Evolutionary conservation across 2,113 vertebrate genomes (phyloP).

Genomic region (Polypterus senegalus): DNA sequence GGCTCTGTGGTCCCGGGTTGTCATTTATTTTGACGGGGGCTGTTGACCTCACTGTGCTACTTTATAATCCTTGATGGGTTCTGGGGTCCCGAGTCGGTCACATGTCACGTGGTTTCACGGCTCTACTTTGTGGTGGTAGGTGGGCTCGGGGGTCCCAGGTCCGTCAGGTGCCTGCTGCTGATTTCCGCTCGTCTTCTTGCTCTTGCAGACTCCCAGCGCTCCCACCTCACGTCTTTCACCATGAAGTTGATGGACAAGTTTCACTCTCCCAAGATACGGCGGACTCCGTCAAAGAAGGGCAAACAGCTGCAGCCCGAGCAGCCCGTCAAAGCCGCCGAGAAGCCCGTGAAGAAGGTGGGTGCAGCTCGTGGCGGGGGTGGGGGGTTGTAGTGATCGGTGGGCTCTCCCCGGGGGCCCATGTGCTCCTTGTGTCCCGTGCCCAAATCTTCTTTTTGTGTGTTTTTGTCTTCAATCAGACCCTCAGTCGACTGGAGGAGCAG

Average conservation of each 20-base stretch:
- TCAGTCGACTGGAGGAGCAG: slow-evolving; percentile 82
- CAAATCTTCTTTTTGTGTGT: slow-evolving; percentile 3
- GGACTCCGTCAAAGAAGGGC: slow-evolving; percentile 90
- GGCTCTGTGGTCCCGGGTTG: too few species aligned
- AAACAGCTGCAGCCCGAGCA: slow-evolving; percentile 75
- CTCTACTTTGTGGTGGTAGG: too few species aligned
- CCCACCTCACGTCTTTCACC: slow-evolving; percentile 92
- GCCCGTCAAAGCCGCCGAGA: slow-evolving; percentile 69
- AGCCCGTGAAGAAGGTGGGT: slow-evolving; percentile 81
- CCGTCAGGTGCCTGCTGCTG: too few species aligned
- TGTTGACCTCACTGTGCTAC: too few species aligned
- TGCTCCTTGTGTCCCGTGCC: too few species aligned
- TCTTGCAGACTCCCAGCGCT: slow-evolving; percentile 81
- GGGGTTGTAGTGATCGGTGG: too few species aligned
- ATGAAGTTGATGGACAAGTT: slow-evolving; percentile 98
- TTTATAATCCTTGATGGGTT: too few species aligned
- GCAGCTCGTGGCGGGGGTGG: neutral
- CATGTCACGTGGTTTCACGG: too few species aligned
- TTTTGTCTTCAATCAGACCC: slow-evolving; percentile 50
- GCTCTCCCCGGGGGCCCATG: too few species aligned
- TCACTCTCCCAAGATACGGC: slow-evolving; percentile 95
- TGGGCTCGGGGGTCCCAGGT: too few species aligned
- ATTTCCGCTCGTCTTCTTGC: slow-evolving; percentile 13
- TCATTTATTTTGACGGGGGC: too few species aligned
- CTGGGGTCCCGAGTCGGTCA: too few species aligned